Conservation (phyloP, 2,888 invertebrate genomes). For the Leptinotarsa rubiginosa region DNA sequence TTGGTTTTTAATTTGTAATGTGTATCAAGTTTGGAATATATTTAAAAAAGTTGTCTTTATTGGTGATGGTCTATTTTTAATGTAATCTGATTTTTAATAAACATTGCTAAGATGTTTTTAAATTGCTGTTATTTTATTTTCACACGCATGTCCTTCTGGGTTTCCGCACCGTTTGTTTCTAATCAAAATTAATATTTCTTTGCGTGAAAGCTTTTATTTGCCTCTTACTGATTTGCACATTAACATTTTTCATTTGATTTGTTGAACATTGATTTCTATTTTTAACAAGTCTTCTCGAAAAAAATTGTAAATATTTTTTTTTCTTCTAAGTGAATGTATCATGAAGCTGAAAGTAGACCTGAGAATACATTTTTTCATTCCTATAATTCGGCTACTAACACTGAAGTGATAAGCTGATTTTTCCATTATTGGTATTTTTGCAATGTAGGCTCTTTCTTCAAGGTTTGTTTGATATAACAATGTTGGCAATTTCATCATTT, state of each 20-base stretch:
- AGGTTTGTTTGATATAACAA: too few species aligned
- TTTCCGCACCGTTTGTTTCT: conserved; percentile 48
- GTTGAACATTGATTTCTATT: neutral
- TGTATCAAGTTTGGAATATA: conserved; percentile 25
- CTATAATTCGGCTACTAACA: neutral
- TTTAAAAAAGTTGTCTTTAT: conserved; percentile 44
- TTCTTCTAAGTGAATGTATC: neutral
- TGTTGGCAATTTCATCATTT: too few species aligned
- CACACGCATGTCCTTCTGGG: conserved; percentile 61
- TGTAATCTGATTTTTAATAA: conserved; percentile 65
- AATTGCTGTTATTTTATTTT: conserved; percentile 63
- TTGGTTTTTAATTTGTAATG: neutral
- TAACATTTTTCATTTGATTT: conserved; percentile 15
- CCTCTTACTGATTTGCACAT: conserved; percentile 26
- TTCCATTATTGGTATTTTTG: too few species aligned
- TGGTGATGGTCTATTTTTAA: conserved; percentile 63
- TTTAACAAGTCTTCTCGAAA: neutral
- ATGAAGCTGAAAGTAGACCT: neutral
- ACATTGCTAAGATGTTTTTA: conserved; percentile 65
- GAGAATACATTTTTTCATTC: neutral
- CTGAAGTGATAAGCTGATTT: too few species aligned
- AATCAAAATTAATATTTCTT: conserved; percentile 29
- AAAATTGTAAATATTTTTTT: conserved; percentile 3
- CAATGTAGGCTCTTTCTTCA: too few species aligned
- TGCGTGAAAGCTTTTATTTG: conserved; percentile 20